These are phyloP conservation scores for Euspilapteryx auroguttella DNA, from an alignment of 2,888 invertebrate genomes.

Conservation along the genomic window DNA sequence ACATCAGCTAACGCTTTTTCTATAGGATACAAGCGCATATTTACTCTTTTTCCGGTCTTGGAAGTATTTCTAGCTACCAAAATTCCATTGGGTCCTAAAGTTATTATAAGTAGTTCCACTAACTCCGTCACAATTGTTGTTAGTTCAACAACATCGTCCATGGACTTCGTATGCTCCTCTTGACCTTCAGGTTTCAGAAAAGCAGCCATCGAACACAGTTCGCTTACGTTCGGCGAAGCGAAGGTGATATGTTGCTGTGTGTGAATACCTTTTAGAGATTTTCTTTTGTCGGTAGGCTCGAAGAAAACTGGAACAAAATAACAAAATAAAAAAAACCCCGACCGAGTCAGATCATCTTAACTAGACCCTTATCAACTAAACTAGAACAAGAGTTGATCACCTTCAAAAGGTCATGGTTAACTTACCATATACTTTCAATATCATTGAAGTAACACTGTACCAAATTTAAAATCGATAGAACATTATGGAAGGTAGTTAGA, in stretches of 20 bases:
- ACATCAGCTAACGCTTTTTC: conserved; percentile 22
- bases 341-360: no score
- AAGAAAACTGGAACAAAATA: conserved; percentile 75
- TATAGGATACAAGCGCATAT: no score
- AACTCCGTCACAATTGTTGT: conserved; percentile 34
- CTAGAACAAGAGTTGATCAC: no score
- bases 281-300: conserved; percentile 84
- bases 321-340: no score
- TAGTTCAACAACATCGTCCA: conserved; percentile 21
- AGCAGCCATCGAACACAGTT: conserved; percentile 69
- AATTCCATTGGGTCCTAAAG: conserved; percentile 64
- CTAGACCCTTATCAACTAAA: no score
- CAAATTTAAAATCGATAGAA: no score
- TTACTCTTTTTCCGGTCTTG: conserved; percentile 11
- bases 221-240: conserved; percentile 80
- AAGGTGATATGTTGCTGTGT: conserved; percentile 52
- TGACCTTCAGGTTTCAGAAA: conserved; percentile 26
- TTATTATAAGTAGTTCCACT: conserved; percentile 63
- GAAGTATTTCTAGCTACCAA: conserved; percentile 35
- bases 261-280: conserved; percentile 72
- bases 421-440: no score
- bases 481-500: no score
- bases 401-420: no score
- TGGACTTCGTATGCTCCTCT: conserved; percentile 13
- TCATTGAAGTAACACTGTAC: no score